Evolutionary conservation across 2,888 invertebrate genomes (phyloP).

Genomic region (Lymantria monacha): DNA sequence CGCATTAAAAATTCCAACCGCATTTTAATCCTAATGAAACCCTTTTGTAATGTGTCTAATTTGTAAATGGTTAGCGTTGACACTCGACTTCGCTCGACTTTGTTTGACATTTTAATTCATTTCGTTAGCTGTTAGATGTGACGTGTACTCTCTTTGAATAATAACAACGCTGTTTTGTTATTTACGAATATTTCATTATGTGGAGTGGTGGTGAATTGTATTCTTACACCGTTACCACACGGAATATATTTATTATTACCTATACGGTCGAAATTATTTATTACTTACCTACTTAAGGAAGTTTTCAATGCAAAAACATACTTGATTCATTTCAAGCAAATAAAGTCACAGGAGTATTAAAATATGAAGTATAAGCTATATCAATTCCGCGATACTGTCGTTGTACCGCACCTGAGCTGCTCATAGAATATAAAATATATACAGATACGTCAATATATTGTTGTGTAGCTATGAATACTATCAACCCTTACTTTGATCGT

Average conservation of each 20-base stretch:
- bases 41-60: constrained; percentile 28
- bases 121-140: constrained; percentile 29
- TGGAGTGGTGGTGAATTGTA: too few species aligned
- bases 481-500: neutral
- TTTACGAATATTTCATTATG: too few species aligned
- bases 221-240: too few species aligned
- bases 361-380: constrained; percentile 34
- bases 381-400: constrained; percentile 50
- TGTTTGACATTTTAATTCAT: constrained; percentile 28
- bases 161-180: neutral
- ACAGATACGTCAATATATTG: neutral
- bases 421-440: constrained; percentile 29
- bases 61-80: constrained; percentile 40
- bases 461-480: neutral
- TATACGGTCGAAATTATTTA: too few species aligned
- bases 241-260: too few species aligned
- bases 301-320: neutral
- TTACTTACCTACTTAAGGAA: too few species aligned
- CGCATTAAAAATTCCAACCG: constrained; percentile 20
- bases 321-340: neutral
- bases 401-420: constrained; percentile 47
- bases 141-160: constrained; percentile 22
- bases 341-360: constrained; percentile 16
- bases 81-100: constrained; percentile 12
- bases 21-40: constrained; percentile 31